Percentiles rank a stretch among this genome's conserved stretches.
Evolutionary conservation across 2,797 vertebrate species (phyloP).

Genomic region (Streptopelia turtur): DNA sequence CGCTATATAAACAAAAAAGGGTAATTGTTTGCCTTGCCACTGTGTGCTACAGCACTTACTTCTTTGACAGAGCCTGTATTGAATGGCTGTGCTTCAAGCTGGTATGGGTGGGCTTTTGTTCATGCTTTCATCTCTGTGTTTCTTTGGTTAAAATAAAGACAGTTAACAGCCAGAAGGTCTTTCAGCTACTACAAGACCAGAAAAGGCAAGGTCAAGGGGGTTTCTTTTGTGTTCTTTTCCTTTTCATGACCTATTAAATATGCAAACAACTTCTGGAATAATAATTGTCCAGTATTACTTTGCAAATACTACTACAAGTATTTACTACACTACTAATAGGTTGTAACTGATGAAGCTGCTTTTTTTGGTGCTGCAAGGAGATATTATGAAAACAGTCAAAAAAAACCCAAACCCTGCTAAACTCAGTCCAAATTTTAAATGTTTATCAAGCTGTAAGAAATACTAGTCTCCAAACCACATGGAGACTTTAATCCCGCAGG

Average conservation of each 20-base stretch:
- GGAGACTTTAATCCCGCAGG: not conserved
- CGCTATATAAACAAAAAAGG: not conserved
- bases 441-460: not conserved
- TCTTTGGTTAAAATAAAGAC: not conserved
- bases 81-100: not conserved
- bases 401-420: fast-evolving
- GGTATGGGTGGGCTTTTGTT: not conserved
- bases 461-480: not conserved
- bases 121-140: not conserved
- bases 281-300: not conserved
- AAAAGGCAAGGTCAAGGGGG: not conserved
- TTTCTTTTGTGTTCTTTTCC: not conserved
- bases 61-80: not conserved
- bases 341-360: not conserved
- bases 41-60: not conserved
- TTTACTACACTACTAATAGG: not conserved
- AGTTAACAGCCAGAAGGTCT: not conserved
- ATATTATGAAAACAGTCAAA: not conserved
- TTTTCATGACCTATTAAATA: not conserved
- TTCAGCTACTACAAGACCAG: not conserved
- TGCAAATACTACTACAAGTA: not conserved
- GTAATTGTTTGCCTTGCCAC: not conserved
- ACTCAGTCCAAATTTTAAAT: not conserved
- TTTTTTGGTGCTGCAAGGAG: not conserved
- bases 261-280: not conserved